Evolutionary conservation across 2,888 invertebrate species (phyloP).

Genomic region (Meiosimyza decipiens): DNA sequence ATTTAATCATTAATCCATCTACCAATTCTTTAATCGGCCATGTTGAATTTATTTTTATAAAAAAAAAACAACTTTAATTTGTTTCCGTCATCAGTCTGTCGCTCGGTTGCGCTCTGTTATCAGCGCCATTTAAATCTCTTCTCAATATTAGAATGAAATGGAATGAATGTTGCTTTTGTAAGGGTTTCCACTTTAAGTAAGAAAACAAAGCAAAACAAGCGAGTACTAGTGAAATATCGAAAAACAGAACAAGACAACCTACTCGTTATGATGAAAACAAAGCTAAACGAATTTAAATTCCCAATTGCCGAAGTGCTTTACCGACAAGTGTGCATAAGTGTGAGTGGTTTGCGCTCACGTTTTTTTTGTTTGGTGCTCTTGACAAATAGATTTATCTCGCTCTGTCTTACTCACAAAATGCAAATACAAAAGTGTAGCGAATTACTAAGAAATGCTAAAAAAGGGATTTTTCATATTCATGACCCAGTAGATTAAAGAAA

Average conservation of each 20-base stretch:
- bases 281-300: neutral
- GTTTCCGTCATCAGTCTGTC: neutral
- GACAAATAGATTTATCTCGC: slow-evolving; percentile 24
- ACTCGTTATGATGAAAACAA: neutral
- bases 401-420: neutral
- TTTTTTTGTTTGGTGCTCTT: neutral
- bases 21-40: slow-evolving; percentile 3
- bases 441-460: neutral
- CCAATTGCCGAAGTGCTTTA: slow-evolving; percentile 21
- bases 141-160: slow-evolving; percentile 8
- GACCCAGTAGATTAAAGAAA: too few relatives aligned
- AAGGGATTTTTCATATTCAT: neutral
- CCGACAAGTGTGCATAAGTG: slow-evolving; percentile 16
- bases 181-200: slow-evolving; percentile 2
- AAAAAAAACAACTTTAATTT: slow-evolving; percentile 9
- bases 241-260: slow-evolving; percentile 1
- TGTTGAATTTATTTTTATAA: slow-evolving; percentile 14
- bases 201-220: neutral
- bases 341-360: slow-evolving; percentile 15
- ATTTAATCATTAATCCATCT: too few relatives aligned
- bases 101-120: neutral
- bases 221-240: slow-evolving; percentile 1
- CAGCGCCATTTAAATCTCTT: slow-evolving; percentile 16
- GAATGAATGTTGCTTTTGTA: slow-evolving; percentile 4
- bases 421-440: slow-evolving; percentile 6